A percentile compares a stretch with the other conserved stretches of the same genome.
Conservation (phyloP, 2,888 invertebrate species). For the Allolobophora icterica region DNA sequence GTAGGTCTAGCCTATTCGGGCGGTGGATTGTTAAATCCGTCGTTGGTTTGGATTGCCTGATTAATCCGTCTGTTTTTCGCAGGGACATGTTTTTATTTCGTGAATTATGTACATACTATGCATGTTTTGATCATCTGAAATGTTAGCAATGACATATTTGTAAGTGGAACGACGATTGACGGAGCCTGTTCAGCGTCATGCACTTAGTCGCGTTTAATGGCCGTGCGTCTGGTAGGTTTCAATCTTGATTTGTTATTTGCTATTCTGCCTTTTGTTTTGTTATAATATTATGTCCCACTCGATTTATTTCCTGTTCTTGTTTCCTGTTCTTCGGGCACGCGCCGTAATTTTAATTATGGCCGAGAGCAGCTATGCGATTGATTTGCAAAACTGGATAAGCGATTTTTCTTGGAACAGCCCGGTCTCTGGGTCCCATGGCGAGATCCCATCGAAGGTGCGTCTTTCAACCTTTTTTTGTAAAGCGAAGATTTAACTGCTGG, state of each 20-base stretch:
- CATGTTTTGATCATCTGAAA: background rate
- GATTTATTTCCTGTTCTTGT: background rate
- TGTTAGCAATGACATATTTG: background rate
- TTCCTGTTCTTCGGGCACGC: background rate
- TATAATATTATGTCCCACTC: background rate
- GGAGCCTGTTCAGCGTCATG: background rate
- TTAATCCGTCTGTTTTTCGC: no score
- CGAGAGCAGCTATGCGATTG: background rate
- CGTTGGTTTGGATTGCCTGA: no score
- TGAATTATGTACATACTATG: background rate
- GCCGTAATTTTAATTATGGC: slow-evolving; percentile 8
- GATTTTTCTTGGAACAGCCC: background rate
- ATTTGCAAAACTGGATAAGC: background rate
- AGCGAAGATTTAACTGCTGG: background rate
- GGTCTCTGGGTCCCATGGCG: background rate
- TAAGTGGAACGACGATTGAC: background rate
- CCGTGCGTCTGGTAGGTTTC: background rate
- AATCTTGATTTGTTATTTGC: background rate
- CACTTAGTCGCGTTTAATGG: background rate
- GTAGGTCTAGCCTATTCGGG: no score
- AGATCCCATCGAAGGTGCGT: background rate
- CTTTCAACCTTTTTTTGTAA: background rate
- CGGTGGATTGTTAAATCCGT: no score
- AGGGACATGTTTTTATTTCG: no score
- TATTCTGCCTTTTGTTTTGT: background rate